Evolutionary conservation across 1,140 invertebrate genomes (phyloP).

Genomic region (Phymorhynchus buccinoides): DNA sequence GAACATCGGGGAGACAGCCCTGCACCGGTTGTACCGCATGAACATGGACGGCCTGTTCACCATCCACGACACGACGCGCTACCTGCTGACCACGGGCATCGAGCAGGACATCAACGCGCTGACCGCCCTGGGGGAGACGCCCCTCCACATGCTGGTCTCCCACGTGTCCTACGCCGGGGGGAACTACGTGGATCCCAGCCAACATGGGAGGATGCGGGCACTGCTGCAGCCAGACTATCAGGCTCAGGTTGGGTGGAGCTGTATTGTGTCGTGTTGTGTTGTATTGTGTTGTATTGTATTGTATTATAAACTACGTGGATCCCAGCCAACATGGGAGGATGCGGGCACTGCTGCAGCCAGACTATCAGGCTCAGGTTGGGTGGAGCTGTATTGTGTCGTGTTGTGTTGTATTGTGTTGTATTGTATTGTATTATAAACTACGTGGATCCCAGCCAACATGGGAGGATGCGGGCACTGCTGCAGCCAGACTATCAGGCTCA

Average conservation of each 20-base stretch:
- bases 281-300: too few relatives aligned
- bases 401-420: too few relatives aligned
- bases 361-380: slow-evolving; percentile 63
- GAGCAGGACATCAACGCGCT: slow-evolving; percentile 66
- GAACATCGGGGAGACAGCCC: slow-evolving; percentile 61
- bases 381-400: not conserved
- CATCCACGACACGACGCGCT: slow-evolving; percentile 68
- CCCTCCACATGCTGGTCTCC: slow-evolving; percentile 65
- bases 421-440: too few relatives aligned
- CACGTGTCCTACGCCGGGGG: slow-evolving; percentile 67
- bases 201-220: slow-evolving; percentile 40
- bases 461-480: slow-evolving; percentile 46
- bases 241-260: slow-evolving; percentile 47
- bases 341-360: slow-evolving; percentile 54
- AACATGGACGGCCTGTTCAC: slow-evolving; percentile 65
- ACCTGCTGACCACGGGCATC: slow-evolving; percentile 67
- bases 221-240: slow-evolving; percentile 65
- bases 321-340: slow-evolving; percentile 44
- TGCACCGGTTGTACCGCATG: slow-evolving; percentile 67
- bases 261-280: not conserved
- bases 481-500: slow-evolving; percentile 67
- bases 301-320: slow-evolving; percentile 60
- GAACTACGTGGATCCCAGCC: slow-evolving; percentile 55
- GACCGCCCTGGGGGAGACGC: slow-evolving; percentile 64
- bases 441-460: slow-evolving; percentile 49